A percentile compares a stretch with the other conserved stretches of the same genome.
Evolutionary conservation across 1,140 invertebrate species (phyloP).

Genomic region (Conopomorpha cramerella): DNA sequence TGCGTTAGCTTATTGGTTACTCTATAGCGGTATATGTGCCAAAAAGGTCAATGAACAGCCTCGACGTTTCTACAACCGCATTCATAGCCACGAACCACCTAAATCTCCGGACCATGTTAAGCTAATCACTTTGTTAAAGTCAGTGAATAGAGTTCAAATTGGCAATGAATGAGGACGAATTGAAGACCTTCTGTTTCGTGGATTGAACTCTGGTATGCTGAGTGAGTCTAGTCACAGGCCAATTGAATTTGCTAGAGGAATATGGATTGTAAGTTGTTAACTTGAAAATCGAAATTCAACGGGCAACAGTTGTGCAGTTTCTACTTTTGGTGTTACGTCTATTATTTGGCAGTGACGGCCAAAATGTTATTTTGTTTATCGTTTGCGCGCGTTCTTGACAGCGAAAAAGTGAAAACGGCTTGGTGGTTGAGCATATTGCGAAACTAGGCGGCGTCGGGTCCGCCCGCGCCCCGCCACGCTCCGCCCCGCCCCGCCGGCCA

Average conservation of each 20-base stretch:
- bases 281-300: too few species aligned
- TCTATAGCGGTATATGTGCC: slow-evolving; percentile 48
- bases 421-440: slow-evolving; percentile 44
- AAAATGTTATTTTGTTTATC: slow-evolving; percentile 59
- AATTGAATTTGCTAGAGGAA: too few species aligned
- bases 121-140: slow-evolving; percentile 22
- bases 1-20: too few species aligned
- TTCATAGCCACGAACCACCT: slow-evolving; percentile 25
- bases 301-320: too few species aligned
- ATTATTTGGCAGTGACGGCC: slow-evolving; percentile 30
- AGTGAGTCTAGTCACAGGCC: slow-evolving; percentile 18
- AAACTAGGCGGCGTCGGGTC: slow-evolving; percentile 40
- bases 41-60: slow-evolving; percentile 58
- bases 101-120: slow-evolving; percentile 11
- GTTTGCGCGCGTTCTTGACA: slow-evolving; percentile 55
- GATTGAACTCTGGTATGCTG: slow-evolving; percentile 16
- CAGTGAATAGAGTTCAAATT: slow-evolving; percentile 32
- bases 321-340: slow-evolving; percentile 11
- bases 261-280: too few species aligned
- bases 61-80: slow-evolving; percentile 48
- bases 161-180: slow-evolving; percentile 12
- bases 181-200: slow-evolving; percentile 29
- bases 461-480: slow-evolving; percentile 12
- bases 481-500: slow-evolving; percentile 11
- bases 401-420: slow-evolving; percentile 59